Evolutionary conservation across 2,888 invertebrate species (phyloP), one percentile per base, ranked within the genome.

Genomic region (Macrophya annulata): DNA sequence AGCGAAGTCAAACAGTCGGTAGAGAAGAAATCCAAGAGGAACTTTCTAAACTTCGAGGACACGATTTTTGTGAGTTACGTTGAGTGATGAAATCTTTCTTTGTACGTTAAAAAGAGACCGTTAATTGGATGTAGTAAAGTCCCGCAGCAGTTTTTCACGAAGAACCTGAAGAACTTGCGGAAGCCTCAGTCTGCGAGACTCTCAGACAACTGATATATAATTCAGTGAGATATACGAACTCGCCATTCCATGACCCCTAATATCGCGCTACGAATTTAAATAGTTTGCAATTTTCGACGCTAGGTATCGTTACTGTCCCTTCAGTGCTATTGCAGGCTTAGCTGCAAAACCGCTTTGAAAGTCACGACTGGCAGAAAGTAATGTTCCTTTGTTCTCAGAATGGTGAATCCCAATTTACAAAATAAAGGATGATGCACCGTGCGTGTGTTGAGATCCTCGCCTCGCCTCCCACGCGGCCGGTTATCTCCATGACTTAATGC

Each of bases 401-500:
- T 62, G 55, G 85, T 68, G 85, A 83, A 84, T 89, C 89, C 89
- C 89, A 90, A 89, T 90, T 90, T 89, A 90, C 88, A 89, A 89
- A 90, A 90, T 90, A 90, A 90, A 89, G 89, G 89, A 88, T 88
- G 85, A 85, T 65, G 62, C 85, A 76, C 85, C 87, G 62, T 84
- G 68, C 79, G 85, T 85, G 87, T 88, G 83, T 79, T 87, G 89
- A 86, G 85, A 86, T 84, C 86, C 86, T 87, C 87, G 84, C 88
- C 86, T 86, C 89, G 90, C 91, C 91, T 91, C 92, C 92, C 92
- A 92, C 92, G 89, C 91, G 90, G 90, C 90, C 90, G 90, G 90
- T 92, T 92, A 92, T 92, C 92, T 91, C 91, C 89, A 90, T 92
- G 91, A 91, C 92, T 92, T 91, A 91, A 91, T 91, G 91, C 91